Percentiles rank a stretch among this genome's conserved stretches.
phyloP scores from a whole-genome alignment of 2,113 vertebrate genomes.

The Philantomba maxwellii region DNA sequence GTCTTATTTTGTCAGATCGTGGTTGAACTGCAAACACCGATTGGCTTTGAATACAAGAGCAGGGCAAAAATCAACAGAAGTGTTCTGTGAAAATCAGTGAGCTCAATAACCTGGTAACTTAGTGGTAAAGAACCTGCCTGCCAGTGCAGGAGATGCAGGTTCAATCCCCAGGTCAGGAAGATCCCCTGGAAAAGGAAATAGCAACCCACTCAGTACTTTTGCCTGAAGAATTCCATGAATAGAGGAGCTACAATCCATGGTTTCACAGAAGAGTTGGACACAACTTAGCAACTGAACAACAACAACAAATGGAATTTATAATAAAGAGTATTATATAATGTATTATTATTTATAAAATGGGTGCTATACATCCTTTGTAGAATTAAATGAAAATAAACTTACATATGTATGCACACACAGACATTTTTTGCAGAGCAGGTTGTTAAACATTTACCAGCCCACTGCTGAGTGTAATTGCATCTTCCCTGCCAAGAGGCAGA shows the following conservation, averaged over 20 bases:
- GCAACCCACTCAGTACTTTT: background rate
- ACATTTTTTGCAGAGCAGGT: background rate
- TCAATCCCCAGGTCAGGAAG: background rate
- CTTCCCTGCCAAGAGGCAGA: background rate
- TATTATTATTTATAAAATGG: background rate
- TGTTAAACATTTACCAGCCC: slow-evolving; percentile 4
- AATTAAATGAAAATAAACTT: background rate
- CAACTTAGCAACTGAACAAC: background rate
- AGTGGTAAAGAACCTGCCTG: background rate
- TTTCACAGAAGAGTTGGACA: background rate
- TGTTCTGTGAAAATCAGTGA: background rate
- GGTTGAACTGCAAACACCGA: background rate
- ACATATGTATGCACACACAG: background rate
- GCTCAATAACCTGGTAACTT: background rate
- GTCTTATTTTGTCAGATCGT: background rate
- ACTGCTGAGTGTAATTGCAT: background rate
- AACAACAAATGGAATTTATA: background rate
- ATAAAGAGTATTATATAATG: background rate
- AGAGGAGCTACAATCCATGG: background rate
- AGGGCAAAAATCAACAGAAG: background rate
- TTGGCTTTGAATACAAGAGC: background rate
- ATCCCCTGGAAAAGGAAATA: background rate
- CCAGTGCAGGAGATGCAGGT: background rate
- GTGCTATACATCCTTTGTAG: background rate
- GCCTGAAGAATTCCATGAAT: background rate